A percentile compares a stretch with the other conserved stretches of the same genome.
These are phyloP conservation scores for Sparus aurata DNA, from an alignment of 2,797 vertebrate species.

Conservation along the genomic window DNA sequence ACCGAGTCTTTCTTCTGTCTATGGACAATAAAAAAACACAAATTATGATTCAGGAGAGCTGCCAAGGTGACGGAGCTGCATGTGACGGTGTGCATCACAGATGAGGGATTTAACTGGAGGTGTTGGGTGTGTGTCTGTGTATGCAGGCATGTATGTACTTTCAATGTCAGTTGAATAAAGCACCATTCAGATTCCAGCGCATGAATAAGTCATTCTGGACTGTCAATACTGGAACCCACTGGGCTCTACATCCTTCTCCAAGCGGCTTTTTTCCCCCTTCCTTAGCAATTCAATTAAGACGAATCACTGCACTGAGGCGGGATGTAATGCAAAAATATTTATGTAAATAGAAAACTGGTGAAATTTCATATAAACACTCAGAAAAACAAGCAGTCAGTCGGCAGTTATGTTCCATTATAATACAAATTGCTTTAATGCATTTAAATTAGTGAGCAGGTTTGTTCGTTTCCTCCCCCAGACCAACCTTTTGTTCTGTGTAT, in stretches of 20 bases:
- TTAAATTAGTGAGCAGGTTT: neutral
- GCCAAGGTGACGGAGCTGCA: slow-evolving; percentile 36
- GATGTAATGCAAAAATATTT: slow-evolving; percentile 17
- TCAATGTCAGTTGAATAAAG: slow-evolving; percentile 27
- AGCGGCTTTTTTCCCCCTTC: neutral
- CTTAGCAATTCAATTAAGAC: slow-evolving; percentile 14
- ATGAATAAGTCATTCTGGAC: slow-evolving; percentile 58
- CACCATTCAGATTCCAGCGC: slow-evolving; percentile 5
- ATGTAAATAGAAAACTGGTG: slow-evolving; percentile 6
- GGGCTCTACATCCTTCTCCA: slow-evolving; percentile 11
- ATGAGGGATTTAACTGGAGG: slow-evolving; percentile 31
- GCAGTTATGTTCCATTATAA: neutral
- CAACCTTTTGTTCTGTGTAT: neutral
- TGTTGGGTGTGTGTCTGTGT: neutral
- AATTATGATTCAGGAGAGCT: neutral
- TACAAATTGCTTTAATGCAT: slow-evolving; percentile 1
- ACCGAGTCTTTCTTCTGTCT: neutral
- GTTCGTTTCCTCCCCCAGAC: slow-evolving; percentile 6
- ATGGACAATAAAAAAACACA: neutral
- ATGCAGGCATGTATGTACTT: slow-evolving; percentile 1
- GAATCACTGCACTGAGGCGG: slow-evolving; percentile 25
- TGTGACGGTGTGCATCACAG: slow-evolving; percentile 31
- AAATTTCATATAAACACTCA: slow-evolving; percentile 1
- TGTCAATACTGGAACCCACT: slow-evolving; percentile 30
- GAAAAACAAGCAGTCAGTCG: slow-evolving; percentile 17